phyloP scores from a whole-genome alignment of 2,888 invertebrate genomes.

The Patella ulyssiponensis region DNA sequence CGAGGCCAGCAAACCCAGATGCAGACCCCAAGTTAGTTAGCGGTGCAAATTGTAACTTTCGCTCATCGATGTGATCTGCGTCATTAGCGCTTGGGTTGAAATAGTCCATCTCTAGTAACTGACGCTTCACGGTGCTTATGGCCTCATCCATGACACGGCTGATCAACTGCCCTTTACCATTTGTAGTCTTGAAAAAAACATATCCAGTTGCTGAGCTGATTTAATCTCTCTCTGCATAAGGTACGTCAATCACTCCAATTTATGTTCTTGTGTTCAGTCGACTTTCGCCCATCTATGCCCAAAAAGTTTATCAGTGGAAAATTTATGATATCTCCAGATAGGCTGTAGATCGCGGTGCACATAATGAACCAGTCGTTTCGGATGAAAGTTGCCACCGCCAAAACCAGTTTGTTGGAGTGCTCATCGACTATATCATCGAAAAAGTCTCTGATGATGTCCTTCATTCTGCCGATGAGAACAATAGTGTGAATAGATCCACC shows the following conservation, averaged over 20 bases:
- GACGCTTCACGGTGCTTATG: background rate
- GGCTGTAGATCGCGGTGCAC: background rate
- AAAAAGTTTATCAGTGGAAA: background rate
- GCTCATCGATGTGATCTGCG: background rate
- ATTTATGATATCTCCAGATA: no score
- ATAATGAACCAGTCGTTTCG: background rate
- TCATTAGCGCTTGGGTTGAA: background rate
- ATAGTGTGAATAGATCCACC: background rate
- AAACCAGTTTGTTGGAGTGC: background rate
- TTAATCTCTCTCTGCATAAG: background rate
- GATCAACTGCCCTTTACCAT: background rate
- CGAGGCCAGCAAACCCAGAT: background rate
- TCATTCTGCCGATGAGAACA: background rate
- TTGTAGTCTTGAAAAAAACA: background rate
- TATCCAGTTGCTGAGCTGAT: background rate
- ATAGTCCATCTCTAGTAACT: background rate
- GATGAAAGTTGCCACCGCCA: background rate
- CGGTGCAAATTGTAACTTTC: no score
- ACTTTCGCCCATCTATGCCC: background rate
- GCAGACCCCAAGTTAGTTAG: background rate
- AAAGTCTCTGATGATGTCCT: background rate
- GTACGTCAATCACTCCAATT: background rate
- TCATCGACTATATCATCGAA: background rate
- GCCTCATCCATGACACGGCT: background rate
- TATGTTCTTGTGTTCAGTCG: background rate